A percentile compares a stretch with the other conserved stretches of the same genome.
Conservation (phyloP, 2,797 vertebrate species). For the Mormyrus proboscirostris region DNA sequence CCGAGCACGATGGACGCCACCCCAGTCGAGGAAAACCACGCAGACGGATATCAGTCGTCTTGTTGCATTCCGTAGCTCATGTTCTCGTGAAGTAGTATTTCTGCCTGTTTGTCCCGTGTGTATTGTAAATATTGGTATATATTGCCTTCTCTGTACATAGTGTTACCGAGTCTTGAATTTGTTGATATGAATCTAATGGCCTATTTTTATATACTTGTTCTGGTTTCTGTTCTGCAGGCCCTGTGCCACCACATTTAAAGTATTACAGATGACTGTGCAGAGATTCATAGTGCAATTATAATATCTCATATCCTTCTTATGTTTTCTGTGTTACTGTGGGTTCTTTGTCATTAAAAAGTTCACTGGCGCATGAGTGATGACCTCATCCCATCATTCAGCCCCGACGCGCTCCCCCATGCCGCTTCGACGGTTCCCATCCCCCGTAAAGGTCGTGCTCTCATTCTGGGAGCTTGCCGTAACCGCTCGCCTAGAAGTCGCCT, state of each 20-base stretch:
- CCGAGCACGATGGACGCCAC: neutral
- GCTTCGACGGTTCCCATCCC: neutral
- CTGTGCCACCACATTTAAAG: slow-evolving; percentile 57
- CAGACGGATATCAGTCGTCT: neutral
- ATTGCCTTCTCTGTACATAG: slow-evolving; percentile 75
- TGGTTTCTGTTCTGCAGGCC: slow-evolving; percentile 48
- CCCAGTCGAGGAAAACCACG: slow-evolving; percentile 18
- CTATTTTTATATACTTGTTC: slow-evolving; percentile 83
- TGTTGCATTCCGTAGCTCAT: slow-evolving; percentile 24
- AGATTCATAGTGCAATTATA: slow-evolving; percentile 41
- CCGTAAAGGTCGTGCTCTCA: neutral
- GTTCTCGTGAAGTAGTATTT: slow-evolving; percentile 45
- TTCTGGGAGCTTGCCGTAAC: neutral
- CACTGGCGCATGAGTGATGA: slow-evolving; percentile 58
- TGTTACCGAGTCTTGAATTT: slow-evolving; percentile 62
- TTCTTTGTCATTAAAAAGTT: slow-evolving; percentile 79
- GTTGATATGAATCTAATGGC: slow-evolving; percentile 75
- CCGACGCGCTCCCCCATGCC: neutral
- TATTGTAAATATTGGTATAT: slow-evolving; percentile 68
- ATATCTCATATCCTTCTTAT: slow-evolving; percentile 54
- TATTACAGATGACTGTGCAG: slow-evolving; percentile 40
- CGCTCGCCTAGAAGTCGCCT: neutral
- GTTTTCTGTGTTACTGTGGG: slow-evolving; percentile 70
- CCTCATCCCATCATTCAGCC: slow-evolving; percentile 1
- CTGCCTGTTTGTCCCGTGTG: slow-evolving; percentile 55